These are phyloP conservation scores for Falco peregrinus DNA, from an alignment of 2,797 vertebrate species.

Conservation along the genomic window DNA sequence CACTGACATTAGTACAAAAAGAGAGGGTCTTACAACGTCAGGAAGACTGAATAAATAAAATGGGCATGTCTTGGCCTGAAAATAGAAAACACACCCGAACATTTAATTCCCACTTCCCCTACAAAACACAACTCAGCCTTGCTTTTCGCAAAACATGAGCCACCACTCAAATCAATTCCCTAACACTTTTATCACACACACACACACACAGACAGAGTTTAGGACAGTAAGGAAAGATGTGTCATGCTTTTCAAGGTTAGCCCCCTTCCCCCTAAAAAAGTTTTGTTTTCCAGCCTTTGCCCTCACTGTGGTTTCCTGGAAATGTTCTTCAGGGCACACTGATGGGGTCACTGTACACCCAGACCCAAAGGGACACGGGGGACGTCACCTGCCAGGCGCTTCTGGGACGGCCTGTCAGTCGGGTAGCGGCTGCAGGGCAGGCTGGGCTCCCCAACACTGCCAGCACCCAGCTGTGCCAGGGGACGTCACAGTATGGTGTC, in stretches of 20 bases:
- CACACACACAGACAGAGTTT: neutral
- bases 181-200: neutral
- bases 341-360: neutral
- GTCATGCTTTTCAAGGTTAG: neutral
- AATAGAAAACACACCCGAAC: neutral
- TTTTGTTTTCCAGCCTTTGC: neutral
- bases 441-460: rapidly evolving
- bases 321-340: neutral
- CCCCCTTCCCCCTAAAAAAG: neutral
- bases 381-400: neutral
- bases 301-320: neutral
- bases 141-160: neutral
- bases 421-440: neutral
- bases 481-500: rapidly evolving
- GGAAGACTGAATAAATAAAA: neutral
- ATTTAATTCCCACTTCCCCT: neutral
- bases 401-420: neutral
- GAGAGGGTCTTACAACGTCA: neutral
- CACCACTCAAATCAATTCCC: neutral
- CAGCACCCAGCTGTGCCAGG: rapidly evolving
- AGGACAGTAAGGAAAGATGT: neutral
- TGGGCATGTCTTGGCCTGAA: neutral
- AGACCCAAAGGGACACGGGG: too few species aligned
- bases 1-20: neutral
- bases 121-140: neutral